Conservation (phyloP, 1,140 invertebrate genomes). For the Drosophila pallidifrons region DNA sequence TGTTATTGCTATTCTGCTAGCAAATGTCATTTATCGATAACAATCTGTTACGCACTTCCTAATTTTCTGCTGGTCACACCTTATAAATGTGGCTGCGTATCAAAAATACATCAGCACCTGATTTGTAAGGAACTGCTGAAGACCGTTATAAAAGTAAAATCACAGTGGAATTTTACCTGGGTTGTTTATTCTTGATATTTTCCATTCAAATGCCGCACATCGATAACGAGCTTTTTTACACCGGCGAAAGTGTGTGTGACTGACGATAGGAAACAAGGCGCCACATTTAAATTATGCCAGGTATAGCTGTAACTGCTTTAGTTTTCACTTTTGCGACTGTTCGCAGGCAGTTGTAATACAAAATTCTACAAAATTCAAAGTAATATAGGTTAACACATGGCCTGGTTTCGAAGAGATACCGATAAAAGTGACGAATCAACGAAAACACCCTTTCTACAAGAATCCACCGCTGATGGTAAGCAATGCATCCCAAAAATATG, state of each 20-base stretch:
- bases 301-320: background rate
- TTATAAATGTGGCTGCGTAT: no score
- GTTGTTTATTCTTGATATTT: background rate
- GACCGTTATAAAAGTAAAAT: no score
- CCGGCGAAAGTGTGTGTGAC: background rate
- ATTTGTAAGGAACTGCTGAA: no score
- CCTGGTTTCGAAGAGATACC: constrained; percentile 21
- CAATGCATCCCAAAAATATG: background rate
- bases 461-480: constrained; percentile 9
- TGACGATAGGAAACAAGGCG: background rate
- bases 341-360: constrained; percentile 9
- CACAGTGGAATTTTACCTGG: no score
- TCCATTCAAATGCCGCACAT: background rate
- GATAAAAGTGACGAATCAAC: background rate
- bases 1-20: background rate
- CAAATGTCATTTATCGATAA: background rate
- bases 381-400: constrained; percentile 16
- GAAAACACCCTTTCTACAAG: no score
- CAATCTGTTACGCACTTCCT: no score
- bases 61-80: no score
- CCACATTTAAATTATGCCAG: constrained; percentile 6
- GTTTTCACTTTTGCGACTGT: constrained; percentile 14
- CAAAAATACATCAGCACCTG: no score
- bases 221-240: background rate
- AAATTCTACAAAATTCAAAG: constrained; percentile 17